Evolutionary conservation across 2,113 vertebrate species (phyloP).

Genomic region (Suncus etruscus): DNA sequence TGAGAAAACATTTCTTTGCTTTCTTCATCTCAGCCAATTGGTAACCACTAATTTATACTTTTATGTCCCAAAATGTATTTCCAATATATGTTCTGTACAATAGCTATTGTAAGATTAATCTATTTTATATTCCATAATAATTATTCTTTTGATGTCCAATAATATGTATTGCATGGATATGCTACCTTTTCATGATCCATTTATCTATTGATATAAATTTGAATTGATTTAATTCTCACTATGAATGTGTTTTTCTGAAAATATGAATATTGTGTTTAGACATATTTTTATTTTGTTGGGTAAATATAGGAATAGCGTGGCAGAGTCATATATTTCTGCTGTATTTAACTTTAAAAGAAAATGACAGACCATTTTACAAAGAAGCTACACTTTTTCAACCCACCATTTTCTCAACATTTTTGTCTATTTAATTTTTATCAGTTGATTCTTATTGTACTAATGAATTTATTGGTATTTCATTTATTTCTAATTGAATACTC

Average conservation of each 20-base stretch:
- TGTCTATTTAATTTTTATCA: not conserved
- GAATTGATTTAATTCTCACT: not conserved
- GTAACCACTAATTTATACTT: not conserved
- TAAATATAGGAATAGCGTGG: not conserved
- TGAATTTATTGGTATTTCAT: too few species aligned
- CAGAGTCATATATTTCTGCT: not conserved
- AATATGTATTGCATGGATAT: too few species aligned
- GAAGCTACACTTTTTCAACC: not conserved
- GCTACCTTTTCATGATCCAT: not conserved
- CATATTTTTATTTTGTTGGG: not conserved
- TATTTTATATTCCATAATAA: too few species aligned
- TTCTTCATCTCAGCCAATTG: not conserved
- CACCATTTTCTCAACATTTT: not conserved
- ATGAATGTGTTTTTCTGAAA: not conserved
- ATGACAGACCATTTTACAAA: not conserved
- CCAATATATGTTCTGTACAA: too few species aligned
- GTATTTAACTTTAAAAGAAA: not conserved
- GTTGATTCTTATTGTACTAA: too few species aligned
- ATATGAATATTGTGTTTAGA: not conserved
- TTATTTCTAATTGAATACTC: too few species aligned
- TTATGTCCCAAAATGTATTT: not conserved
- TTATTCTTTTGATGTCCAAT: too few species aligned
- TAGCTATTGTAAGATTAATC: too few species aligned
- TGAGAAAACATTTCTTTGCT: too few species aligned
- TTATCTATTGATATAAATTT: not conserved